These are phyloP conservation scores for Haliclona indistincta DNA, from an alignment of 37 sponge, comb jelly and placozoan species.

Conservation along the genomic window DNA sequence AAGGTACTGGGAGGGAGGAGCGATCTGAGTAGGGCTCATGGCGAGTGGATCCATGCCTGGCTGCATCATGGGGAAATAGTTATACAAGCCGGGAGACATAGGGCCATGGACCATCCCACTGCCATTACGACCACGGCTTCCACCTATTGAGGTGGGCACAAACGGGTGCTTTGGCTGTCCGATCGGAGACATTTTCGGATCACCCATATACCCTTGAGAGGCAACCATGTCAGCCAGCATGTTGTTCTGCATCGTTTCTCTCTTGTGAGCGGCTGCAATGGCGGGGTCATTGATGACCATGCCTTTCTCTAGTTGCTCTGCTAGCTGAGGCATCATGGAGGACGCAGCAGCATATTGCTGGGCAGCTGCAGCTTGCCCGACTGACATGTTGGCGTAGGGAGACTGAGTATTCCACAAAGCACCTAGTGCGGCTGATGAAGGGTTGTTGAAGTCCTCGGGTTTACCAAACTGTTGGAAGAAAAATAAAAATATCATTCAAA, in stretches of 20 bases:
- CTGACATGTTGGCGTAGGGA: too few species aligned
- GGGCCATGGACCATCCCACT: not conserved
- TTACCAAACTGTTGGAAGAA: not conserved
- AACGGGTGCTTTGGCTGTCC: not conserved
- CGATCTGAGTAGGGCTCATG: not conserved
- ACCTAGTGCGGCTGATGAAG: too few species aligned
- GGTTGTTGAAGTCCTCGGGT: not conserved
- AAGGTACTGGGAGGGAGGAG: not conserved
- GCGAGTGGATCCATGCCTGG: slow-evolving; percentile 4
- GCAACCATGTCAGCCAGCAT: not conserved
- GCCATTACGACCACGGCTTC: not conserved
- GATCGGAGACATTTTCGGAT: not conserved
- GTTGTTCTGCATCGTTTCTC: not conserved
- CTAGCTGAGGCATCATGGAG: too few species aligned
- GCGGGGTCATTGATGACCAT: not conserved
- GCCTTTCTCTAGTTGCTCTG: slow-evolving; percentile 35
- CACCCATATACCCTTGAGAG: not conserved
- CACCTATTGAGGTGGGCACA: not conserved
- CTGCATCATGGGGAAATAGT: not conserved
- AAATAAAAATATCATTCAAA: too few species aligned
- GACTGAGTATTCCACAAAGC: too few species aligned
- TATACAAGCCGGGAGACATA: too few species aligned
- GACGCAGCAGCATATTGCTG: too few species aligned
- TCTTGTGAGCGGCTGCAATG: too few species aligned
- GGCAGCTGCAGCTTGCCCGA: too few species aligned